These are phyloP conservation scores for Sepioteuthis lessoniana DNA, from an alignment of 2,888 invertebrate genomes.

Conservation along the genomic window DNA sequence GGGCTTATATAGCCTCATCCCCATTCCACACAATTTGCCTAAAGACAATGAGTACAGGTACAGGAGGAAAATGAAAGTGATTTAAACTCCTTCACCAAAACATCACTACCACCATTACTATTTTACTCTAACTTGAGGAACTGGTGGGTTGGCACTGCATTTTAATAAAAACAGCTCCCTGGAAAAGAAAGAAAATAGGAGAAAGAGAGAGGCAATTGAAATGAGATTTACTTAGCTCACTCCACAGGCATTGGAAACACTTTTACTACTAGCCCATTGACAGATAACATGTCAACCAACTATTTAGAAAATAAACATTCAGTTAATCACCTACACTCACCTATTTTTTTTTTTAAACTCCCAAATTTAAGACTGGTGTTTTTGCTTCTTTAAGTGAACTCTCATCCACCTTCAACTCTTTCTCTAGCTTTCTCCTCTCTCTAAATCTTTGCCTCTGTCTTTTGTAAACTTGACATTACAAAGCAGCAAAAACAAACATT, in stretches of 20 bases:
- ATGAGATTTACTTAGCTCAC: background rate
- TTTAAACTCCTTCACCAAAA: background rate
- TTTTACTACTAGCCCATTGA: background rate
- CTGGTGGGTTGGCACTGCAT: background rate
- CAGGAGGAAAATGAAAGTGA: background rate
- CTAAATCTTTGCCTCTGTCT: background rate
- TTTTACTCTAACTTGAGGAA: background rate
- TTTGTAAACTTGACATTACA: background rate
- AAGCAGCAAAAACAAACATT: background rate
- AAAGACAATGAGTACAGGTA: background rate
- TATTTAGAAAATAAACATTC: conserved; percentile 23
- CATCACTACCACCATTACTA: background rate
- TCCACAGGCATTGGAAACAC: background rate
- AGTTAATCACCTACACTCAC: background rate
- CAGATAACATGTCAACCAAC: conserved; percentile 12
- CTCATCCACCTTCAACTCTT: background rate
- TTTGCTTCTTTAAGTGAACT: background rate
- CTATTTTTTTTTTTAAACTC: background rate
- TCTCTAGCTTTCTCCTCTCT: too few relatives aligned
- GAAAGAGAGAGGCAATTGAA: too few relatives aligned
- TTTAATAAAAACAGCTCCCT: background rate
- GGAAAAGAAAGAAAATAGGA: background rate
- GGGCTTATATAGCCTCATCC: background rate
- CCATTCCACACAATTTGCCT: background rate
- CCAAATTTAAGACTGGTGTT: background rate